Evolutionary conservation across 1,140 invertebrate species (phyloP), one percentile per base, ranked within the genome.

Genomic region (Aradophagus sp.): DNA sequence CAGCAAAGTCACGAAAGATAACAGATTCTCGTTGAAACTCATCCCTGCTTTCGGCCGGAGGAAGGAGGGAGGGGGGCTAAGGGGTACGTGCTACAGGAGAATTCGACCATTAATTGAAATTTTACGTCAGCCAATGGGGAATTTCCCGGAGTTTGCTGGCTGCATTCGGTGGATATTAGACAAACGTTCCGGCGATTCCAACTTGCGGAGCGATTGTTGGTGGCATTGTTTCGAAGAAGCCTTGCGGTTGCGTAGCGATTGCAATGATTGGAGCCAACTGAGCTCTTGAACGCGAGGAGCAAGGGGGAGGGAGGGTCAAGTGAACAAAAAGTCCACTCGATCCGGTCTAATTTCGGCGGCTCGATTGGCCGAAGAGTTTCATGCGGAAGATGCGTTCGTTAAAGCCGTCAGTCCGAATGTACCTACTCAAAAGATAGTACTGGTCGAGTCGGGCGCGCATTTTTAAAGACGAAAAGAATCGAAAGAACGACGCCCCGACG

Each of bases 391-490:
- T n/a, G n/a, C n/a, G n/a, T n/a, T n/a, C n/a, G n/a, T n/a, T n/a
- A n/a, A n/a, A n/a, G n/a, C n/a, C n/a, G n/a, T n/a, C n/a, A n/a
- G n/a, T n/a, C n/a, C n/a, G n/a, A n/a, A n/a, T n/a, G n/a, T n/a
- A n/a, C n/a, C n/a, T n/a, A n/a, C n/a, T n/a, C n/a, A n/a, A n/a
- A n/a, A n/a, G n/a, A n/a, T n/a, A n/a, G n/a, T n/a, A n/a, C n/a
- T n/a, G n/a, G n/a, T n/a, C n/a, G n/a, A n/a, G n/a, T n/a, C n/a
- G n/a, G n/a, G n/a, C n/a, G n/a, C n/a, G n/a, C n/a, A n/a, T n/a
- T n/a, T n/a, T 65, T 59, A 63, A 71, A 71, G 48, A 59, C 59
- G 61, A 71, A 70, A 70, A 59, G 41, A 61, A 48, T 45, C 38
- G 47, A 71, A 65, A 62, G 59, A 70, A 65, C 32, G 50, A 58